These are phyloP conservation scores for Rhizomys pruinosus DNA, from an alignment of 2,113 vertebrate species.

Conservation along the genomic window DNA sequence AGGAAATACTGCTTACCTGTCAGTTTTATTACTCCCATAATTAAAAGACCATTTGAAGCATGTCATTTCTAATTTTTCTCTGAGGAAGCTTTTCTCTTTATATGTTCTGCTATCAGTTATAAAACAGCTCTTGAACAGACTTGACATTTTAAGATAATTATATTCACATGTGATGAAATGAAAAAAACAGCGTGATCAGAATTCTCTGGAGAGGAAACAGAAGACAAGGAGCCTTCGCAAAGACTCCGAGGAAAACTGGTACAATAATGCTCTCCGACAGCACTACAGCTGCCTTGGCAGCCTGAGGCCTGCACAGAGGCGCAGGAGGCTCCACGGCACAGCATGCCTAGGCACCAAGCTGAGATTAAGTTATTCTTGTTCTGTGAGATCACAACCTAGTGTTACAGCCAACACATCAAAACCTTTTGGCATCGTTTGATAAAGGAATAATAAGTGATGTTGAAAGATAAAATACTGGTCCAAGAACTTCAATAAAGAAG, in stretches of 20 bases:
- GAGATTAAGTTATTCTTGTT: neutral
- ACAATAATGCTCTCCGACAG: neutral
- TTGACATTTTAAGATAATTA: constrained; percentile 53
- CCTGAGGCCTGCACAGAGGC: neutral
- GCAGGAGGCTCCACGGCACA: neutral
- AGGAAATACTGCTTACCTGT: neutral
- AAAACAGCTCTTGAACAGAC: constrained; percentile 28
- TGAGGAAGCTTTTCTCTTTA: constrained; percentile 14
- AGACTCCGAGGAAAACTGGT: neutral
- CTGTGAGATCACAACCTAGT: neutral
- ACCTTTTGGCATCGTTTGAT: neutral
- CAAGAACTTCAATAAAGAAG: neutral
- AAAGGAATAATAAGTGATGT: neutral
- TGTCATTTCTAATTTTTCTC: neutral
- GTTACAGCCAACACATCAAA: neutral
- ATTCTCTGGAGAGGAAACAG: constrained; percentile 46
- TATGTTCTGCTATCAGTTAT: constrained; percentile 42
- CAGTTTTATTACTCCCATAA: neutral
- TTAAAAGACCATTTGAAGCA: constrained; percentile 48
- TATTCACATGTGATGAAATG: constrained; percentile 1
- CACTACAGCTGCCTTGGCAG: neutral
- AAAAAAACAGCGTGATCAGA: neutral
- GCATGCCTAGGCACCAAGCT: neutral
- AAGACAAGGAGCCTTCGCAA: neutral
- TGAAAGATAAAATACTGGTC: neutral